Base-by-base conservation (phyloP, 2,113 vertebrate genomes). In the Xiphophorus maculatus region DNA sequence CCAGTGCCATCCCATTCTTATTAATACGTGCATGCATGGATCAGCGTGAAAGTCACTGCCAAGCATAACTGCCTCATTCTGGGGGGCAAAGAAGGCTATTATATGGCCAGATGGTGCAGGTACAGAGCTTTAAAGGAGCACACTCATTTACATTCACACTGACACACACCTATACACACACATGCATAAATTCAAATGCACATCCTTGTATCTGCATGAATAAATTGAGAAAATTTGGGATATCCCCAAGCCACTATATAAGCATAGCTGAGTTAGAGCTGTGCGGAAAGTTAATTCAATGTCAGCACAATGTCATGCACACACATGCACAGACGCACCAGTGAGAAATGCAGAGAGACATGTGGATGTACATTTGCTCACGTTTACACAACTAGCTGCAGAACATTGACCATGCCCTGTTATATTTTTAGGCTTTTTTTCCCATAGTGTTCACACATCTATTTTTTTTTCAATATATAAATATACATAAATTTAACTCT, bases 21-120 rank as follows among this genome's bases (percentile, higher is more conserved):
- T 61, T 8, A 51, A 73, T 66, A 9, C 35, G 2, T 35, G 14
- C 61, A 14, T 67, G 28, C 7, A 5, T 35, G 58, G n/a, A 30
- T 73, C 35, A 22, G 40, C 68, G 63, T 62, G 30, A 68, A 58
- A 62, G 74, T 70, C 37, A 76, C 84, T 85, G 80, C 68, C 85
- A 88, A 69, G 80, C 84, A 83, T 74, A 79, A 77, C 87, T 80
- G 73, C 87, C 74, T 87, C 76, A 83, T 87, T 92, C 87, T 87
- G 17, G 78, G 82, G 88, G 87, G 77, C 84, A 89, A 63, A 81
- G 74, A 71, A 90, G 77, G 79, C 89, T 89, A 89, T 92, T 92
- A 90, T 60, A 76, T 69, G 19, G 54, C 86, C 92, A 91, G 91
- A 92, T 92, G 90, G 91, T 25, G 67, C 76, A 89, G 86, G 89